Percentiles rank a stretch among this genome's conserved stretches.
phyloP scores from a whole-genome alignment of 2,888 invertebrate genomes.

The Gymnosoma rotundatum region DNA sequence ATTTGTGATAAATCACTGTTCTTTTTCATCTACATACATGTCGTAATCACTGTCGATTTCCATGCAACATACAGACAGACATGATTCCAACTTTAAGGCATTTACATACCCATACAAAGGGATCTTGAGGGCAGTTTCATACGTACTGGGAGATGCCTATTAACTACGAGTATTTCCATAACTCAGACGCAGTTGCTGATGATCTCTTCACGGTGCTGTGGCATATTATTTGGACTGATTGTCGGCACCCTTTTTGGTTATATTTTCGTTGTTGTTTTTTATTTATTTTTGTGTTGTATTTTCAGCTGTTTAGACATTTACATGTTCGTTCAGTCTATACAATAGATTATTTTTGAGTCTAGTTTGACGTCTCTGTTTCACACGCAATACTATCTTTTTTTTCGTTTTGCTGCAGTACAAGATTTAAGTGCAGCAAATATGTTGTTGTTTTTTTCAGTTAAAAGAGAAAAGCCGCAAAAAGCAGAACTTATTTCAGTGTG shows the following conservation, averaged over 20 bases:
- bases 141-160: conserved; percentile 30
- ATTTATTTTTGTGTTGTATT: conserved; percentile 40
- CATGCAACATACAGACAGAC: conserved; percentile 39
- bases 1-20: conserved; percentile 76
- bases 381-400: conserved; percentile 64
- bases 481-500: background rate
- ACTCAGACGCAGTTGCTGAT: conserved; percentile 48
- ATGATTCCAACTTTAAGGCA: conserved; percentile 20
- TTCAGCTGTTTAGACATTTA: conserved; percentile 69
- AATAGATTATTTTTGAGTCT: conserved; percentile 66
- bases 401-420: background rate
- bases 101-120: background rate
- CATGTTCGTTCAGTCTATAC: conserved; percentile 63
- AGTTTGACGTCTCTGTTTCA: conserved; percentile 70
- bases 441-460: conserved; percentile 41
- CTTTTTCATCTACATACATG: conserved; percentile 47
- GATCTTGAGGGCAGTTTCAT: background rate
- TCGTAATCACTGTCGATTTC: conserved; percentile 70
- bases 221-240: conserved; percentile 56
- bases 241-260: conserved; percentile 60
- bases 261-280: conserved; percentile 2
- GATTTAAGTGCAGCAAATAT: conserved; percentile 27
- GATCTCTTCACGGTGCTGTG: conserved; percentile 55
- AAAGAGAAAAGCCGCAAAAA: conserved; percentile 57
- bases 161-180: conserved; percentile 44